phyloP scores from a whole-genome alignment of 1,140 invertebrate genomes.

The Drosophila navojoa region DNA sequence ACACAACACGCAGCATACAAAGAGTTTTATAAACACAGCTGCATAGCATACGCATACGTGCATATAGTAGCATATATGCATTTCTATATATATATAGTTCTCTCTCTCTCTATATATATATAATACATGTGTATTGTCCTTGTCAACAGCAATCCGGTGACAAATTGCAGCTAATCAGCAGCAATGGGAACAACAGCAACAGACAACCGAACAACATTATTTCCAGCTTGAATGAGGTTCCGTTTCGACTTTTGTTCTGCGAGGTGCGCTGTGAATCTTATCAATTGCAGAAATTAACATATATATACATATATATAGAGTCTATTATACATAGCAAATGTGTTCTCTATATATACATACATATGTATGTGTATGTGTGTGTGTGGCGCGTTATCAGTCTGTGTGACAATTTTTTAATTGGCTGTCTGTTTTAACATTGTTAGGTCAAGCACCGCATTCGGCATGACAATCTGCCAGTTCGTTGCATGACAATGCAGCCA shows the following conservation, averaged over 20 bases:
- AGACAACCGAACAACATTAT: conserved; percentile 25
- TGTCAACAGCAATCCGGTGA: conserved; percentile 61
- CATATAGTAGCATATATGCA: conserved; percentile 1
- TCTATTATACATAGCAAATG: conserved; percentile 16
- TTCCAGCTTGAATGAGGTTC: conserved; percentile 21
- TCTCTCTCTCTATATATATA: conserved; percentile 15
- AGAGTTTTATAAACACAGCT: conserved; percentile 10
- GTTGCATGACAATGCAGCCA: conserved; percentile 46
- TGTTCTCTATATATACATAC: background rate
- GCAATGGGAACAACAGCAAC: conserved; percentile 28
- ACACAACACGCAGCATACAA: background rate
- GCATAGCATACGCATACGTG: background rate
- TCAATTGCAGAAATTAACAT: conserved; percentile 77
- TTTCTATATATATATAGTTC: conserved; percentile 16
- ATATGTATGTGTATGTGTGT: background rate
- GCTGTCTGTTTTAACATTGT: conserved; percentile 64
- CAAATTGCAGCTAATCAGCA: conserved; percentile 73
- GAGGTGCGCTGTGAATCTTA: conserved; percentile 56
- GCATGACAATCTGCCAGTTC: conserved; percentile 42
- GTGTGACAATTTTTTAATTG: conserved; percentile 59
- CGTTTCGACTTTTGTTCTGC: conserved; percentile 32
- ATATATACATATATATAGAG: conserved; percentile 13
- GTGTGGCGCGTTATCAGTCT: conserved; percentile 36
- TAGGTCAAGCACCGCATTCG: conserved; percentile 76
- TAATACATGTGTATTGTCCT: conserved; percentile 55